Conservation (phyloP, 1,140 invertebrate species). For the Daktulosphaira vitifoliae region DNA sequence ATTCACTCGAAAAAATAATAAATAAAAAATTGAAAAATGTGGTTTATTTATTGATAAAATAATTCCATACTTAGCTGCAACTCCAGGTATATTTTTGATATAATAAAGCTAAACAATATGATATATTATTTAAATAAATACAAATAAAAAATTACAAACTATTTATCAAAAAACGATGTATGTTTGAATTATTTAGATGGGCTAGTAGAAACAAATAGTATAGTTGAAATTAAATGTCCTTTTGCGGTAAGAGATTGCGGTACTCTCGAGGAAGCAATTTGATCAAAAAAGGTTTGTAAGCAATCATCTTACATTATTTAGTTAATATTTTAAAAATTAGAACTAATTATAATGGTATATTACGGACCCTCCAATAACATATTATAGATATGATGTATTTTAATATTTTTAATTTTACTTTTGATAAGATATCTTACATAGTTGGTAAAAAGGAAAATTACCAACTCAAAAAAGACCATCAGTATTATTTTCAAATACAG, state of each 20-base stretch:
- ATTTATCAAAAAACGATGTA: background rate
- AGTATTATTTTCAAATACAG: background rate
- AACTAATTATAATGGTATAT: no score
- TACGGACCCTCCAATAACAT: background rate
- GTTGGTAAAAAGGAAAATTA: background rate
- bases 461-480: background rate
- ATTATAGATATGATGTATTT: background rate
- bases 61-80: background rate
- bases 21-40: background rate
- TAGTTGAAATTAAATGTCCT: background rate
- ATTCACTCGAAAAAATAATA: background rate
- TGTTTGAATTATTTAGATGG: background rate
- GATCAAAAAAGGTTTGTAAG: background rate
- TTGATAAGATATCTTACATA: background rate
- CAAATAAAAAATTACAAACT: background rate
- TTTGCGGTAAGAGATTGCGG: background rate
- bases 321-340: background rate
- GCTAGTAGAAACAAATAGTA: background rate
- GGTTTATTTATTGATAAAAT: background rate
- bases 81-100: no score
- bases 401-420: background rate
- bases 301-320: background rate
- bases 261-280: background rate
- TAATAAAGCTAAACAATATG: no score
- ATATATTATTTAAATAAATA: background rate